Conservation (phyloP, 2,888 invertebrate genomes). For the Meta bourneti region DNA sequence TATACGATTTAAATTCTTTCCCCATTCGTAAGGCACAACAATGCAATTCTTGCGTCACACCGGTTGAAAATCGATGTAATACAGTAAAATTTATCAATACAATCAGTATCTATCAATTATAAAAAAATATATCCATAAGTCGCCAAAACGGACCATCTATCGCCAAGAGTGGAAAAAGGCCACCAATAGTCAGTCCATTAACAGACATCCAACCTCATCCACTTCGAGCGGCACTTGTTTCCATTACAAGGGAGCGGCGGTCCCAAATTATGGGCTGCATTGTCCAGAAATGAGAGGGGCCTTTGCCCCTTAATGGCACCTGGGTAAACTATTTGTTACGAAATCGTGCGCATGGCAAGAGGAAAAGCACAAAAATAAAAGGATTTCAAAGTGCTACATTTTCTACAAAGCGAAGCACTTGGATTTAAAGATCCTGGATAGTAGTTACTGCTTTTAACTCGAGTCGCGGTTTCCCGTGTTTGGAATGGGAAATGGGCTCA, state of each 20-base stretch:
- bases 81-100: too few relatives aligned
- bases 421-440: neutral
- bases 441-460: neutral
- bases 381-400: slow-evolving; percentile 20
- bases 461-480: too few relatives aligned
- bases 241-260: slow-evolving; percentile 60
- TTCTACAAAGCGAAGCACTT: slow-evolving; percentile 13
- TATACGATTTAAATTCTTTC: too few relatives aligned
- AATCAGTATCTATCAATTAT: too few relatives aligned
- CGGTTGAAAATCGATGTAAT: too few relatives aligned
- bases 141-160: too few relatives aligned
- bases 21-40: too few relatives aligned
- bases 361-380: slow-evolving; percentile 19
- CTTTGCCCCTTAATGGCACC: slow-evolving; percentile 69
- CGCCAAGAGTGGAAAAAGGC: neutral
- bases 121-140: too few relatives aligned
- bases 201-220: slow-evolving; percentile 18
- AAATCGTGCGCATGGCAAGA: slow-evolving; percentile 33
- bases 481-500: too few relatives aligned
- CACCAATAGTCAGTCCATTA: slow-evolving; percentile 27
- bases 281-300: slow-evolving; percentile 58
- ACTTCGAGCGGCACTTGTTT: slow-evolving; percentile 50
- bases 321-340: slow-evolving; percentile 62
- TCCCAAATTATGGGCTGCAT: slow-evolving; percentile 66
- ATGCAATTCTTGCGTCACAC: too few relatives aligned